A percentile compares a stretch with the other conserved stretches of the same genome.
phyloP scores from a whole-genome alignment of 2,797 vertebrate genomes.

The Diplodus sargus region DNA sequence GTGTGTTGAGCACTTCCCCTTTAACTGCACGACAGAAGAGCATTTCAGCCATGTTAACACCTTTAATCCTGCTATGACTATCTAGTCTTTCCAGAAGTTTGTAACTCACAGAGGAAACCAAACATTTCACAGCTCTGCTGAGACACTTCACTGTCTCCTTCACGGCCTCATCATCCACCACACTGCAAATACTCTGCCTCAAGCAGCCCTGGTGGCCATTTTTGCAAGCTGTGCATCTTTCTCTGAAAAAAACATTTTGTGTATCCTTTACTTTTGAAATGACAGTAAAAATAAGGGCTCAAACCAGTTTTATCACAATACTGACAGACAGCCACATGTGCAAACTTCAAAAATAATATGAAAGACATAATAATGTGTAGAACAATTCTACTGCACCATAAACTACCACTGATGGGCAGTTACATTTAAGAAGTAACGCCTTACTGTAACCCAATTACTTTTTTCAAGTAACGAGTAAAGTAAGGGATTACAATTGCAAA shows the following conservation, averaged over 20 bases:
- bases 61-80: constrained; percentile 23
- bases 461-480: too few relatives aligned
- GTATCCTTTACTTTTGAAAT: neutral
- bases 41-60: constrained; percentile 14
- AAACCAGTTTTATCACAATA: constrained; percentile 13
- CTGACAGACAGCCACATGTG: neutral
- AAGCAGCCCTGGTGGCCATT: constrained; percentile 25
- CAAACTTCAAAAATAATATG: constrained; percentile 4
- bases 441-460: too few relatives aligned
- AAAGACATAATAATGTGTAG: constrained; percentile 1
- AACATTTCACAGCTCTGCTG: constrained; percentile 38
- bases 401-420: neutral
- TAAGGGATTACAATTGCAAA: too few relatives aligned
- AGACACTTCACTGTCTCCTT: constrained; percentile 20
- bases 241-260: neutral
- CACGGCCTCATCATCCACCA: constrained; percentile 29
- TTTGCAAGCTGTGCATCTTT: constrained; percentile 10
- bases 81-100: neutral
- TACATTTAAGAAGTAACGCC: too few relatives aligned
- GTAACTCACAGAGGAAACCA: constrained; percentile 15
- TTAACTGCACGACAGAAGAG: constrained; percentile 10
- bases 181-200: constrained; percentile 36
- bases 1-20: neutral
- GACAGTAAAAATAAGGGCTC: constrained; percentile 18
- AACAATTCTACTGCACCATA: neutral